Base-by-base conservation (phyloP, 2,888 invertebrate species). In the Schizotus pectinicornis region DNA sequence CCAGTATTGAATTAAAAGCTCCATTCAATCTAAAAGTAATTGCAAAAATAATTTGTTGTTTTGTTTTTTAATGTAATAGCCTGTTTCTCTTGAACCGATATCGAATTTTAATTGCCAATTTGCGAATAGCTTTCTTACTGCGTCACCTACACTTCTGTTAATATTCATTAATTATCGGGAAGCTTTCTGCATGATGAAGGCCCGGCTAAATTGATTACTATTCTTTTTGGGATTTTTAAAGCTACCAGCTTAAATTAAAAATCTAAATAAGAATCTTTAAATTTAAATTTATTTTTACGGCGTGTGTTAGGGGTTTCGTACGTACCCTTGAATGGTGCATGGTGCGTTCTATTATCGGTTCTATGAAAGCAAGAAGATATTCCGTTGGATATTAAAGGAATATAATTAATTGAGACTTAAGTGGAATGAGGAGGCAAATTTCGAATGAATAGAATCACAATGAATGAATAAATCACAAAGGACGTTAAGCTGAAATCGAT, bases 381-480 rank as follows among this genome's bases (percentile, higher is more conserved):
- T 54, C 49, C 34, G 53, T 30, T 54, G 49, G 54, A 49, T 59
- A 59, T 56, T 59, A 43, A 56, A 56, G 55, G 56, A 51, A 59
- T 56, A 56, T 59, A 59, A 59, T 59, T 59, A 59, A 59, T 59
- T 59, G 59, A 47, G 55, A 56, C 59, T 59, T 59, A 51, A 46
- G 33, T 32, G 36, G 59, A 39, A 54, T 45, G 59, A 59, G 41
- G 56, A 51, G 56, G 59, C 51, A 56, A 50, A 51, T 59, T 59
- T 59, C 12, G 54, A 55, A 38, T 62, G 62, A 62, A 62, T 62
- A 62, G 64, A 61, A 65, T n/a, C n/a, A n/a, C n/a, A n/a, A n/a
- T n/a, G n/a, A n/a, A n/a, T n/a, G n/a, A 65, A 61, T 65, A 64
- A 63, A 64, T 63, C 62, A 61, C 59, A 65, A 59, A 59, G 59